phyloP scores from a whole-genome alignment of 2,113 vertebrate genomes.

The Rhinoderma darwinii region DNA sequence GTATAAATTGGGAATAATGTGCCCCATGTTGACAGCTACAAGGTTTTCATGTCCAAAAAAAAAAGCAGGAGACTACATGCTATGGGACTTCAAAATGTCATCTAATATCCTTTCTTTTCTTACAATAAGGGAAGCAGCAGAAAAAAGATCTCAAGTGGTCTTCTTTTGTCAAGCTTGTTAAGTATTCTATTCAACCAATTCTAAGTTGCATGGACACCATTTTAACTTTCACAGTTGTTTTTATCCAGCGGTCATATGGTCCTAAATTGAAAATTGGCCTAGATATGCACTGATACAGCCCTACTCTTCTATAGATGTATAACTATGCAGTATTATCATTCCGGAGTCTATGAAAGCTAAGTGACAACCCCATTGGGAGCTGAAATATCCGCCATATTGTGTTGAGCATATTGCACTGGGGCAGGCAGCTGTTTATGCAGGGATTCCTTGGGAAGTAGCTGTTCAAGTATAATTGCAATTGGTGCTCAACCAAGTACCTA shows the following conservation, averaged over 20 bases:
- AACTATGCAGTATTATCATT: not conserved
- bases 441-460: not conserved
- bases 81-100: not conserved
- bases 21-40: not conserved
- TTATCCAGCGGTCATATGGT: not conserved
- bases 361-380: too few species aligned
- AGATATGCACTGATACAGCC: not conserved
- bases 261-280: not conserved
- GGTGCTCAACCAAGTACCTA: not conserved
- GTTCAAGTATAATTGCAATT: not conserved
- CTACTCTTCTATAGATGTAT: not conserved
- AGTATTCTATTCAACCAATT: not conserved
- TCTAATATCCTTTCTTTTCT: not conserved
- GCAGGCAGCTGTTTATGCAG: too few species aligned
- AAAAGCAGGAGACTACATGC: not conserved
- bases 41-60: not conserved
- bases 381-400: too few species aligned
- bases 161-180: conserved; percentile 3
- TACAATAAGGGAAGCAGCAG: not conserved
- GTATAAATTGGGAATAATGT: not conserved
- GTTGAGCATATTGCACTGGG: too few species aligned
- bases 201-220: not conserved
- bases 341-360: too few species aligned
- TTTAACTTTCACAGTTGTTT: not conserved
- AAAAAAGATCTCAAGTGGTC: not conserved